Percentiles rank a stretch among this genome's conserved stretches.
Conservation (phyloP, 2,113 vertebrate genomes). For the Ramphastos sulfuratus region DNA sequence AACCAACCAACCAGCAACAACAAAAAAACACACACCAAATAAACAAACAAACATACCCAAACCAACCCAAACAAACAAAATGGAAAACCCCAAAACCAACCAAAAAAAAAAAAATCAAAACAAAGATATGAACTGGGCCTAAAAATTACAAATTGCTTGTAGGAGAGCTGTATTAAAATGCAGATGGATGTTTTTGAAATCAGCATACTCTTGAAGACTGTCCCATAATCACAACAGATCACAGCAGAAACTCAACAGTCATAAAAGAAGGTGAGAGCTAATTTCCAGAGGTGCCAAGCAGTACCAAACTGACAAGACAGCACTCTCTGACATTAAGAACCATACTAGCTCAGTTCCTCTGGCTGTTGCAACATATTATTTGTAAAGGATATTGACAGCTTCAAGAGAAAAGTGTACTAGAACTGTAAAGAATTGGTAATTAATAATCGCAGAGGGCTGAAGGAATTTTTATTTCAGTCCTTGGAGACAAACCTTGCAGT, state of each 20-base stretch:
- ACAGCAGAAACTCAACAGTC: background rate
- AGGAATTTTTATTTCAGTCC: background rate
- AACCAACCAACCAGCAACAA: no score
- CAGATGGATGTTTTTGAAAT: background rate
- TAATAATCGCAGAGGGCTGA: background rate
- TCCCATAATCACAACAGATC: background rate
- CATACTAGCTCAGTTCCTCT: background rate
- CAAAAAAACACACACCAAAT: no score
- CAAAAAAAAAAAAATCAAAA: background rate
- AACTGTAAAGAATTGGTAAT: background rate
- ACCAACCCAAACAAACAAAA: no score
- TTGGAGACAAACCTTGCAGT: background rate
- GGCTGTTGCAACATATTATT: background rate
- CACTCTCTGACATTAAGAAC: background rate
- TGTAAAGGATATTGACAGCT: background rate
- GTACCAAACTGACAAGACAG: background rate
- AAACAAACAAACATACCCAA: background rate
- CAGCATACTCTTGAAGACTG: background rate
- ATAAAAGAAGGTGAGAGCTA: background rate
- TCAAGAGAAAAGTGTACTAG: background rate
- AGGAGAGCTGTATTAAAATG: background rate
- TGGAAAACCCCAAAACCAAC: no score
- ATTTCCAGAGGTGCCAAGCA: background rate
- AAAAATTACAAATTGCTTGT: background rate
- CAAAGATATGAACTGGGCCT: background rate